phyloP scores from a whole-genome alignment of 2,113 vertebrate species.

The Heliornis fulica region DNA sequence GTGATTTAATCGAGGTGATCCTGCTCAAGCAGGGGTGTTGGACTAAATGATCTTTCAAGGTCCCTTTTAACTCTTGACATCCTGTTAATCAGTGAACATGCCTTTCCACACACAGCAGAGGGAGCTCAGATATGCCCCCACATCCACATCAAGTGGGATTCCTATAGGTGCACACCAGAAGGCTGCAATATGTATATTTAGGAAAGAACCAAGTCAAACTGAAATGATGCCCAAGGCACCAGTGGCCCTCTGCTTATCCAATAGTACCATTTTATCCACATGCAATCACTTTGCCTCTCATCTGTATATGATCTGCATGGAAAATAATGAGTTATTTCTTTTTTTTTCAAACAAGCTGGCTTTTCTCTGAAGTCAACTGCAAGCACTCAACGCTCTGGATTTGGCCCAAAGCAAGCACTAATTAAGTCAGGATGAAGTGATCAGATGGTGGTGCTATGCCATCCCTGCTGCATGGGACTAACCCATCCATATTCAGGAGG shows the following conservation, averaged over 20 bases:
- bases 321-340: neutral
- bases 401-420: neutral
- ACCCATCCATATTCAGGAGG: neutral
- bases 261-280: neutral
- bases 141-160: neutral
- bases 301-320: neutral
- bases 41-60: too few relatives aligned
- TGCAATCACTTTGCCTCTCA: neutral
- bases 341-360: neutral
- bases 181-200: neutral
- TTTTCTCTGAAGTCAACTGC: neutral
- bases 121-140: neutral
- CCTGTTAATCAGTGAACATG: too few relatives aligned
- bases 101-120: neutral
- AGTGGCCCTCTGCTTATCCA: neutral
- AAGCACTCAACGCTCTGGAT: neutral
- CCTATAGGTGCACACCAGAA: neutral
- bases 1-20: too few relatives aligned
- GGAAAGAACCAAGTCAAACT: neutral
- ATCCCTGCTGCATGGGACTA: neutral
- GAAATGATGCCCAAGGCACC: neutral
- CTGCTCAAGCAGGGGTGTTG: too few relatives aligned
- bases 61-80: too few relatives aligned
- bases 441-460: neutral
- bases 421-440: neutral